phyloP scores from a whole-genome alignment of 2,113 vertebrate genomes.

The Periophthalmodon schlosseri region DNA sequence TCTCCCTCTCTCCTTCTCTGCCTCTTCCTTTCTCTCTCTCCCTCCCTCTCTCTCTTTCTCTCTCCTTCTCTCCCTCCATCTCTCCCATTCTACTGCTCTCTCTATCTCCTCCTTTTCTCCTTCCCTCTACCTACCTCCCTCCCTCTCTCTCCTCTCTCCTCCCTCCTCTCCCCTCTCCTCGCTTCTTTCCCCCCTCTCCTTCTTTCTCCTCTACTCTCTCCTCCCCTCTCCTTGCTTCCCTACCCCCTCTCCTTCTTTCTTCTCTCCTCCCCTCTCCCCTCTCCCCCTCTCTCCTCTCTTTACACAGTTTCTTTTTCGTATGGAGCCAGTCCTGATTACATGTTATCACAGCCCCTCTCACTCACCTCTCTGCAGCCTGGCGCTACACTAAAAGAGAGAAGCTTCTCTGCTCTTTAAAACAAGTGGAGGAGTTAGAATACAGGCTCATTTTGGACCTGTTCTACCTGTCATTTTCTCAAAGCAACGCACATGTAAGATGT shows the following conservation, averaged over 20 bases:
- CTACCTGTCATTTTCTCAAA: no score
- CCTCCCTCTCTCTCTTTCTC: neutral
- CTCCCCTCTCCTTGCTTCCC: neutral
- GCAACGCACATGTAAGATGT: no score
- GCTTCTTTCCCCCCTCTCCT: neutral
- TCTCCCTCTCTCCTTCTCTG: no score
- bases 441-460: no score
- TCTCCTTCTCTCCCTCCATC: neutral
- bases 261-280: conserved; percentile 9
- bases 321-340: no score
- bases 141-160: neutral
- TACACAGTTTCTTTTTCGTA: no score
- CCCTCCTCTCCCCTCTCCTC: neutral
- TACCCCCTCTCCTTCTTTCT: neutral
- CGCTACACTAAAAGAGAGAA: no score
- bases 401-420: no score
- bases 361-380: no score
- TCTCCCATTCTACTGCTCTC: neutral
- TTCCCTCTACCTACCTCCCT: neutral
- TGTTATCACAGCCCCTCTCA: no score
- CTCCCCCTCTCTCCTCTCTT: conserved; percentile 15
- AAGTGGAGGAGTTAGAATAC: no score
- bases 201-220: neutral
- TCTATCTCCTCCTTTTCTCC: neutral
- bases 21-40: neutral